Percentiles rank a stretch among this genome's conserved stretches.
phyloP scores from a whole-genome alignment of 2,888 invertebrate species.

The Holacanthella duospinosa region DNA sequence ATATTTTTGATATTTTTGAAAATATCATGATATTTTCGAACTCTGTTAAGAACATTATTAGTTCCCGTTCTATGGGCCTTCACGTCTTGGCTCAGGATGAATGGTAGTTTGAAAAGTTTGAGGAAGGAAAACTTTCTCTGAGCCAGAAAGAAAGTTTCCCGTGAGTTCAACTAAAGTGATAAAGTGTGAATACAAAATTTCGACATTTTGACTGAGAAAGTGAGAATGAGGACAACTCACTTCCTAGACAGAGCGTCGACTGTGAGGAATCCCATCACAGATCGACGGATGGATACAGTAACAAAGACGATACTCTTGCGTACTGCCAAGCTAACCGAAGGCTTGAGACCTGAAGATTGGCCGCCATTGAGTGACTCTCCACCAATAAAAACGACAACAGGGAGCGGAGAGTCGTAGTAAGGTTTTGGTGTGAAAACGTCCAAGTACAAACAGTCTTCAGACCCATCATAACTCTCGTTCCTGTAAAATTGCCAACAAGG shows the following conservation, averaged over 20 bases:
- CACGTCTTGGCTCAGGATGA: no score
- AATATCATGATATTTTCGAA: neutral
- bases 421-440: slow-evolving; percentile 74
- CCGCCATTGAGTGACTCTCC: slow-evolving; percentile 54
- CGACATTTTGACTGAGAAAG: no score
- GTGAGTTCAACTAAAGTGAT: no score
- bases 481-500: slow-evolving; percentile 60
- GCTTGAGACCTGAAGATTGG: slow-evolving; percentile 47
- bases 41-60: no score
- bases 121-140: no score
- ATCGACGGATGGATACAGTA: slow-evolving; percentile 69
- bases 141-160: no score
- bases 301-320: slow-evolving; percentile 74
- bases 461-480: slow-evolving; percentile 56
- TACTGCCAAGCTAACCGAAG: slow-evolving; percentile 63
- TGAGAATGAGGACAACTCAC: no score
- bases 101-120: no score
- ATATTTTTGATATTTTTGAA: no score
- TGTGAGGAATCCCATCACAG: slow-evolving; percentile 64
- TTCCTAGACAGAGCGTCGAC: slow-evolving; percentile 22
- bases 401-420: slow-evolving; percentile 62
- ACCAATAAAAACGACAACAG: slow-evolving; percentile 72
- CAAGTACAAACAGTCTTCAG: slow-evolving; percentile 70
- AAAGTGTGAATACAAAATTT: no score
- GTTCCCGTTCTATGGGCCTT: no score